Percentiles rank a stretch among this genome's conserved stretches.
Conservation (phyloP, 2,888 invertebrate species). For the Cylloceria caligata region DNA sequence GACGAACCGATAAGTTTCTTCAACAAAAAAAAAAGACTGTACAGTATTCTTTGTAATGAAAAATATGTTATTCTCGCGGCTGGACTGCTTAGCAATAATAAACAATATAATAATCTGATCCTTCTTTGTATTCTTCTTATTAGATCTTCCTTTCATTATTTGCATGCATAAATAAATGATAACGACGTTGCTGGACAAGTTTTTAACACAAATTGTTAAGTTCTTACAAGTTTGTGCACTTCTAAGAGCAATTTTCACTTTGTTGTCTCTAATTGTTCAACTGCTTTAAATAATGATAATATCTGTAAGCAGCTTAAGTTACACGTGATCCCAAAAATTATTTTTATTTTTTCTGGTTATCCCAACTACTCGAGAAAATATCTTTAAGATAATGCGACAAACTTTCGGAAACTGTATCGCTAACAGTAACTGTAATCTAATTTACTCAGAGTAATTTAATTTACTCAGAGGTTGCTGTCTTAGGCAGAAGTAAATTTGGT, state of each 20-base stretch:
- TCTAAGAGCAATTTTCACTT: no score
- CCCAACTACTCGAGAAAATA: not conserved
- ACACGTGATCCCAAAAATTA: not conserved
- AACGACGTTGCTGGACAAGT: no score
- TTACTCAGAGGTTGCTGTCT: no score
- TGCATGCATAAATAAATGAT: no score
- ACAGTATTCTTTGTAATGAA: slow-evolving; percentile 59
- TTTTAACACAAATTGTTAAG: no score
- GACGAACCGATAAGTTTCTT: not conserved
- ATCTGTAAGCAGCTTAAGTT: not conserved
- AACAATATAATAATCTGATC: slow-evolving; percentile 12
- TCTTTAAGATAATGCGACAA: no score
- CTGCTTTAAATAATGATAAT: not conserved
- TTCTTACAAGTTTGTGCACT: no score
- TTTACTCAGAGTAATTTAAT: no score
- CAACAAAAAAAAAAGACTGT: slow-evolving; percentile 53
- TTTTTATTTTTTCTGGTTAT: not conserved
- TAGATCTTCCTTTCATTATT: not conserved
- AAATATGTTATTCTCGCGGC: slow-evolving; percentile 39
- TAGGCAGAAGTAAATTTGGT: no score
- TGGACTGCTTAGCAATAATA: slow-evolving; percentile 57
- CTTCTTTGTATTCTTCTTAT: not conserved
- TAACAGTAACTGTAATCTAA: no score
- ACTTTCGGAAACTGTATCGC: no score
- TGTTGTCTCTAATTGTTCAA: no score